Conservation (phyloP, 2,888 invertebrate genomes). For the Pasiphila rectangulata region DNA sequence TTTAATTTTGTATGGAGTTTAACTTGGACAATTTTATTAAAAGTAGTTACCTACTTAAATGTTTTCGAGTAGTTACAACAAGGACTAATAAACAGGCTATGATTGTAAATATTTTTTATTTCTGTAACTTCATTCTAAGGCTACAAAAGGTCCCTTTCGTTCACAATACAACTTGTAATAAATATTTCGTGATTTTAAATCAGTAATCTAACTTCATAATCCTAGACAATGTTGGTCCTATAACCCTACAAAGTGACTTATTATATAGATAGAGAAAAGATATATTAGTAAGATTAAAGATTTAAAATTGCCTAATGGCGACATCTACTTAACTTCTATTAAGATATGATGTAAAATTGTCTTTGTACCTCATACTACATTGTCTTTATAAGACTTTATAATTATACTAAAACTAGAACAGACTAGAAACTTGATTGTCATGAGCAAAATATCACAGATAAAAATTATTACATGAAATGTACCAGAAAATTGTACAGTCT, state of each 20-base stretch:
- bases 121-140: constrained; percentile 14
- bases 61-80: too few relatives aligned
- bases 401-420: constrained; percentile 12
- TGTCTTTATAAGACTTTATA: constrained; percentile 14
- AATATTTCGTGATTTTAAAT: too few relatives aligned
- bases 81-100: not conserved
- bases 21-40: too few relatives aligned
- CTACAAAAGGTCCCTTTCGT: constrained; percentile 11
- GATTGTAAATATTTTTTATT: constrained; percentile 10
- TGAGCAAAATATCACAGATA: constrained; percentile 35
- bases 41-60: too few relatives aligned
- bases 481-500: constrained; percentile 76
- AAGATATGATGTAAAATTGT: too few relatives aligned
- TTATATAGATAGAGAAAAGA: too few relatives aligned
- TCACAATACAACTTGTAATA: too few relatives aligned
- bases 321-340: too few relatives aligned
- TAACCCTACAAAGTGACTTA: too few relatives aligned
- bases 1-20: too few relatives aligned
- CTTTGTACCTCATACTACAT: constrained; percentile 3
- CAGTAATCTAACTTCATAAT: too few relatives aligned
- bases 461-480: constrained; percentile 44
- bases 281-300: not conserved
- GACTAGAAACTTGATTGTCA: constrained; percentile 8
- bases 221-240: too few relatives aligned
- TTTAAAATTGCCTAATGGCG: constrained; percentile 14